phyloP scores from a whole-genome alignment of 2,113 vertebrate species.

The Apaloderma vittatum region DNA sequence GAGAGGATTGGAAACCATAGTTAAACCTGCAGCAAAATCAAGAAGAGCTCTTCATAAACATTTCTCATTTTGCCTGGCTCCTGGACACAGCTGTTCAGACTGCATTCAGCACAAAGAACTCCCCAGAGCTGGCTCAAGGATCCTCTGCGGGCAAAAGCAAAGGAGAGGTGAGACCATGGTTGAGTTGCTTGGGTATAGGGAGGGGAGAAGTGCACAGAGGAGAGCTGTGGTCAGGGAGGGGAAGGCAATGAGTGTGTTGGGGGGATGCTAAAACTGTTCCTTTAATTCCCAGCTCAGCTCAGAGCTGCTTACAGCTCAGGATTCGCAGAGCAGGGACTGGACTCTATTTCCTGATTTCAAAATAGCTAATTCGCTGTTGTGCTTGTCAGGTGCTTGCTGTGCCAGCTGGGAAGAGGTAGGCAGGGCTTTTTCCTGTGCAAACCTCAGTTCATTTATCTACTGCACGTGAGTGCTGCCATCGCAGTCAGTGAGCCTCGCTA shows the following conservation, averaged over 20 bases:
- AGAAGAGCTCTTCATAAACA: background rate
- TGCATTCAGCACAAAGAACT: background rate
- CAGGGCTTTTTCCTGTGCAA: background rate
- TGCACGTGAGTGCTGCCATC: accelerated
- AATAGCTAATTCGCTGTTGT: background rate
- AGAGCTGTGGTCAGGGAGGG: background rate
- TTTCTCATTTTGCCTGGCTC: background rate
- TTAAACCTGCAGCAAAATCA: background rate
- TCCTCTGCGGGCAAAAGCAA: background rate
- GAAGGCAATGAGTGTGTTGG: accelerated
- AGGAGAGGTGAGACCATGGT: background rate
- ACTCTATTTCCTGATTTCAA: background rate
- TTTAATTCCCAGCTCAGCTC: background rate
- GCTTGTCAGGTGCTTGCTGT: background rate
- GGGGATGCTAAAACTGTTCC: background rate
- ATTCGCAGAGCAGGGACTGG: background rate
- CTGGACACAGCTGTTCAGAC: background rate
- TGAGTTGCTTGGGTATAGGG: background rate
- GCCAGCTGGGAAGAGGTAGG: background rate
- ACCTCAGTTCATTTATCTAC: background rate
- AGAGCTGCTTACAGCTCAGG: background rate
- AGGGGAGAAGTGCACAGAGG: background rate
- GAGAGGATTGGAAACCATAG: background rate
- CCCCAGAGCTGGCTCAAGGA: background rate
- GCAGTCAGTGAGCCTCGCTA: accelerated